Evolutionary conservation across 2,113 vertebrate genomes (phyloP).

Genomic region (Brachirus orientalis): DNA sequence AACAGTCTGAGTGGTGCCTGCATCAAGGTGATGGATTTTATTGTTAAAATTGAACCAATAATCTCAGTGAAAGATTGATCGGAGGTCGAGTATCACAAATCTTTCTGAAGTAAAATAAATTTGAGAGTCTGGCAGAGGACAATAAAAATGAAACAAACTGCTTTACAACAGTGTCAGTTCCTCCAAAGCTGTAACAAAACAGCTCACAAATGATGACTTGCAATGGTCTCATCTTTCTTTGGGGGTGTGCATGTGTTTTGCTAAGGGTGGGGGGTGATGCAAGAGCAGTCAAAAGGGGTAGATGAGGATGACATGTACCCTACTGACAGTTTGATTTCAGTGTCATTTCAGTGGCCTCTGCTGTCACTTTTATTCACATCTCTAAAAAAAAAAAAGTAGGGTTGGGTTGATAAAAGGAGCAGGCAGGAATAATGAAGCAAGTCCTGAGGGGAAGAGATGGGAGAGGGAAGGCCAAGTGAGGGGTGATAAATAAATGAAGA

Average conservation of each 20-base stretch:
- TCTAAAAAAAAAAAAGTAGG: constrained; percentile 53
- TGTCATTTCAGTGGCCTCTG: constrained; percentile 74
- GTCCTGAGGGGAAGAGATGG: constrained; percentile 60
- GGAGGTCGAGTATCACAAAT: constrained; percentile 16
- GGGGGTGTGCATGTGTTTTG: constrained; percentile 25
- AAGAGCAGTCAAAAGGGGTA: constrained; percentile 43
- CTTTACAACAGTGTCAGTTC: neutral
- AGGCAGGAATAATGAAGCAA: constrained; percentile 76
- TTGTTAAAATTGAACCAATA: constrained; percentile 22
- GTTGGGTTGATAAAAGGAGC: constrained; percentile 59
- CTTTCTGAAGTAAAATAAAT: constrained; percentile 28
- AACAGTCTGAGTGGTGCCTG: constrained; percentile 1
- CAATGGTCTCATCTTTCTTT: constrained; percentile 6
- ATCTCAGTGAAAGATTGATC: constrained; percentile 23
- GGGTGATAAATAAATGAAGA: constrained; percentile 80
- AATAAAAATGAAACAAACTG: constrained; percentile 27
- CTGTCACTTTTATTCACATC: constrained; percentile 83
- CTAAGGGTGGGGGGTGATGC: constrained; percentile 10
- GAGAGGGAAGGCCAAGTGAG: constrained; percentile 20
- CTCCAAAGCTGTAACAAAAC: constrained; percentile 6
- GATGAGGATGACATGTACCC: constrained; percentile 72
- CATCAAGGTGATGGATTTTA: constrained; percentile 23
- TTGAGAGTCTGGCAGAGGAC: constrained; percentile 1
- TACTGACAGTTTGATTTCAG: constrained; percentile 74
- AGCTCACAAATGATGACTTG: constrained; percentile 7